Conservation (phyloP, 2,113 vertebrate species). For the Mus pahari region DNA sequence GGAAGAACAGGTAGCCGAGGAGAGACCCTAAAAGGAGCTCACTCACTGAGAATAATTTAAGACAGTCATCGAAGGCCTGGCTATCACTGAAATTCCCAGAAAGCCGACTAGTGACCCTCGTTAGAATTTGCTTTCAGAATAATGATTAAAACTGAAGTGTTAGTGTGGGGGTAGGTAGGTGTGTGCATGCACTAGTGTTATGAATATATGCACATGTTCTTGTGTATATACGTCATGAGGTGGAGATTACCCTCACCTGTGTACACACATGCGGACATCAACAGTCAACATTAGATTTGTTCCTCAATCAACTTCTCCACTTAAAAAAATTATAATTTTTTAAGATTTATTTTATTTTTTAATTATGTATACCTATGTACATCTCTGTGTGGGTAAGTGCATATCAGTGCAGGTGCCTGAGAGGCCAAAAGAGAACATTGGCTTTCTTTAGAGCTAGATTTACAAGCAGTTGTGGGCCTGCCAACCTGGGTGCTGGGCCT, state of each 20-base stretch:
- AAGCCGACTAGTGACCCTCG: not conserved
- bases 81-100: not conserved
- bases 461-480: not conserved
- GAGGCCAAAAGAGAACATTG: not conserved
- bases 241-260: too few species aligned
- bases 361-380: not conserved
- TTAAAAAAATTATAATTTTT: not conserved
- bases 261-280: not conserved
- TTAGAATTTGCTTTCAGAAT: not conserved
- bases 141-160: not conserved
- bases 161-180: not conserved
- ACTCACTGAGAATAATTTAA: not conserved
- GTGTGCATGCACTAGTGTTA: not conserved
- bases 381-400: not conserved
- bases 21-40: not conserved
- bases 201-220: not conserved
- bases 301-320: not conserved
- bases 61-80: not conserved
- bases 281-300: not conserved
- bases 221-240: not conserved
- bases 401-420: not conserved
- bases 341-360: not conserved
- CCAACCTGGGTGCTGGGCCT: not conserved
- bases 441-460: not conserved
- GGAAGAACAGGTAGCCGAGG: not conserved